A percentile compares a stretch with the other conserved stretches of the same genome.
Conservation (phyloP, 1,140 invertebrate genomes). For the Frieseomelitta varia region DNA sequence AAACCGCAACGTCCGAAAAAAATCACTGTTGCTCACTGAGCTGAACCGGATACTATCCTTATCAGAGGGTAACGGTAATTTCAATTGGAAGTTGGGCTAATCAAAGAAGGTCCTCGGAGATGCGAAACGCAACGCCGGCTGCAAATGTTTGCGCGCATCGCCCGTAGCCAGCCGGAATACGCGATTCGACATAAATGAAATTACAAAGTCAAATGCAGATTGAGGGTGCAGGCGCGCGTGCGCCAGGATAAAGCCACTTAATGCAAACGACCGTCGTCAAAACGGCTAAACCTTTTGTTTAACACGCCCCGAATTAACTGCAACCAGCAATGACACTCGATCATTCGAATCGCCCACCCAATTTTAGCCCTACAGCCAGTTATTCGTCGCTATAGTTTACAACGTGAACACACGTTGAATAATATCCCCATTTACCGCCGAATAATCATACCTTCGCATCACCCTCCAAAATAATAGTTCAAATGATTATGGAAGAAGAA, state of each 20-base stretch:
- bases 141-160: slow-evolving; percentile 24
- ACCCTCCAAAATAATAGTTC: too few species aligned
- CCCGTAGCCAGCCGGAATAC: slow-evolving; percentile 14
- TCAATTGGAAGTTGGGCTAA: slow-evolving; percentile 11
- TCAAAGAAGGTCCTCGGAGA: not conserved
- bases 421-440: too few species aligned
- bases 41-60: too few species aligned
- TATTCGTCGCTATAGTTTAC: not conserved
- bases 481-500: too few species aligned
- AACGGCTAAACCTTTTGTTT: slow-evolving; percentile 43
- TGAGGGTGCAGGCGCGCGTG: not conserved
- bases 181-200: slow-evolving; percentile 45
- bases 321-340: not conserved
- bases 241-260: slow-evolving; percentile 37
- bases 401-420: too few species aligned
- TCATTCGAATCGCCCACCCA: not conserved
- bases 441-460: too few species aligned
- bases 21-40: not conserved
- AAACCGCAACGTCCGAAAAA: not conserved
- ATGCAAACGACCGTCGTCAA: slow-evolving; percentile 51
- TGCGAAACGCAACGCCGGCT: not conserved
- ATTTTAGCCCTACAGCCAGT: too few species aligned
- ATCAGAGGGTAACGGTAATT: not conserved
- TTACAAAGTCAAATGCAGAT: slow-evolving; percentile 54
- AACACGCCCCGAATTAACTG: slow-evolving; percentile 32